These are phyloP conservation scores for Dromius quadrimaculatus DNA, from an alignment of 2,888 invertebrate genomes.

Conservation along the genomic window DNA sequence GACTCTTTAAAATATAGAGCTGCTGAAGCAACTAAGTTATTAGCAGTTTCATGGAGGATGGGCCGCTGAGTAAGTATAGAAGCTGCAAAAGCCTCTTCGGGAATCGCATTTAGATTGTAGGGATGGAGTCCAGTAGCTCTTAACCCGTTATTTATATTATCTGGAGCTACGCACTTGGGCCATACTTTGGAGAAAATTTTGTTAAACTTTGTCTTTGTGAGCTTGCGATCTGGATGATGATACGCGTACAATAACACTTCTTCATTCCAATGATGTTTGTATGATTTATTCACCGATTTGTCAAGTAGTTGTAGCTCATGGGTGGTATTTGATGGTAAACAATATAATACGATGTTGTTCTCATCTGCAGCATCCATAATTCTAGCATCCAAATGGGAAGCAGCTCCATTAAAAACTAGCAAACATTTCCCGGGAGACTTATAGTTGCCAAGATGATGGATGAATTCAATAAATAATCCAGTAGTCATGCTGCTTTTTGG, in stretches of 20 bases:
- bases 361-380: constrained; percentile 59
- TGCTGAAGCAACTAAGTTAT: no score
- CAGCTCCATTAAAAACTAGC: constrained; percentile 60
- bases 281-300: constrained; percentile 55
- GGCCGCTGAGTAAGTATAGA: no score
- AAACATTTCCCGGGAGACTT: constrained; percentile 55
- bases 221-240: constrained; percentile 51
- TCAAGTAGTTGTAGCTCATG: constrained; percentile 62
- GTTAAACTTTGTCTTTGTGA: constrained; percentile 54
- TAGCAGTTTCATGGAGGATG: no score
- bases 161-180: constrained; percentile 57
- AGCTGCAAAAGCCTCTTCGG: no score
- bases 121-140: constrained; percentile 55
- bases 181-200: constrained; percentile 56
- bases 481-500: constrained; percentile 54
- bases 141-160: constrained; percentile 58
- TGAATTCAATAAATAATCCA: constrained; percentile 53
- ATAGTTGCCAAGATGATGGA: constrained; percentile 58
- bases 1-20: no score
- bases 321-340: constrained; percentile 61
- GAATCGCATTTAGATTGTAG: no score
- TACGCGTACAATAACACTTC: constrained; percentile 53
- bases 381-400: constrained; percentile 58
- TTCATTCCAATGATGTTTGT: constrained; percentile 55
- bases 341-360: constrained; percentile 57